Evolutionary conservation across 1,140 invertebrate genomes (phyloP), one percentile per base, ranked within the genome.

Genomic region (Nixonia krombeini): DNA sequence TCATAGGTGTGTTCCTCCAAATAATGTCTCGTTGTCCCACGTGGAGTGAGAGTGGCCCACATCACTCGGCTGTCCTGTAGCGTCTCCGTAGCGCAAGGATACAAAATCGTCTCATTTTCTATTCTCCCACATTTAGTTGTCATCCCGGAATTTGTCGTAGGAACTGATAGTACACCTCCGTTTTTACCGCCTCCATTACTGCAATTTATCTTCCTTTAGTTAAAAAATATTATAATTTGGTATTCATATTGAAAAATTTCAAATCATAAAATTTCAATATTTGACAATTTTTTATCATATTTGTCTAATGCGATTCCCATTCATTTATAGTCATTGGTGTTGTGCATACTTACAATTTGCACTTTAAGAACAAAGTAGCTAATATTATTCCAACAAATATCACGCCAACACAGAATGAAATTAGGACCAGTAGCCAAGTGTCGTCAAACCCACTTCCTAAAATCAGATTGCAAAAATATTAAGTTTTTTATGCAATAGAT

Each of bases 41-140:
- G 86, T 0, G 93, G 93, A 2, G 93, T 94, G 4, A 95, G 81
- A 0, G 93, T 92, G 0, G 93, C 93, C 93, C 93, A 95, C 16
- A 94, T 88, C 10, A 93, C 90, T n/a, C 91, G 83, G 4, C 89
- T 89, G 74, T 91, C 89, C 74, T 76, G 86, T 75, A 77, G 83
- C 73, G 70, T 76, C 70, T 85, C 87, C 1, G 81, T 56, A 0
- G 75, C 61, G 25, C 82, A 84, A 1, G 87, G 87, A 65, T 88
- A 88, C 2, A 87, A 80, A 18, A 87, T 87, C 0, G 87, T 84
- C 52, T 88, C 87, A 12, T 76, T 82, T 21, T 83, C 81, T 23
- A 83, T 76, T 17, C 81, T 68, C 16, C 70, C 75, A 3, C 69
- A 78, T 53, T 83, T 83, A 0, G 80, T 72, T 35, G 79, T 79